phyloP scores from a whole-genome alignment of 2,888 invertebrate species.

The Rhyacophila evoluta region DNA sequence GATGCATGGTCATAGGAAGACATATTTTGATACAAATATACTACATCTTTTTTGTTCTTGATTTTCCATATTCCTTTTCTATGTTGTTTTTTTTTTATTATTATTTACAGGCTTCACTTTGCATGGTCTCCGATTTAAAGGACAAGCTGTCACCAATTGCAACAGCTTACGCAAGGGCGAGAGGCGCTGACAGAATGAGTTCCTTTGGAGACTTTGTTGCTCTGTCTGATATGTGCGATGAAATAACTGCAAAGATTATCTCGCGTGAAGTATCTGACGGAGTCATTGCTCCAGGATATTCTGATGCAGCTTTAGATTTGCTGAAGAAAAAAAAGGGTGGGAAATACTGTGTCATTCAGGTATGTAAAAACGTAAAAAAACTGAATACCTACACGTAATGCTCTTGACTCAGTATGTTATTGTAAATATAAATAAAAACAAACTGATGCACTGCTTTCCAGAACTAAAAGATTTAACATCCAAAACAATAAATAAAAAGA shows the following conservation, averaged over 20 bases:
- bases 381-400: too few species aligned
- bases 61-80: too few species aligned
- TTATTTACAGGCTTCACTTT: constrained; percentile 90
- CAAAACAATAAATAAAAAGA: too few species aligned
- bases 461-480: too few species aligned
- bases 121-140: constrained; percentile 91
- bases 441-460: too few species aligned
- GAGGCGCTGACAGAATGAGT: constrained; percentile 99
- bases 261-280: constrained; percentile 97
- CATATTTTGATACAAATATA: too few species aligned
- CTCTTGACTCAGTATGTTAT: too few species aligned
- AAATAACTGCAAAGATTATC: constrained; percentile 90
- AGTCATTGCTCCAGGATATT: constrained; percentile 95
- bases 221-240: constrained; percentile 92
- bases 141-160: constrained; percentile 84
- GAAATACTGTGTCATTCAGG: constrained; percentile 88
- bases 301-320: constrained; percentile 83
- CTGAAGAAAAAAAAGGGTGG: constrained; percentile 96
- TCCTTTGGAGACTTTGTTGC: constrained; percentile 99
- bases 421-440: too few species aligned
- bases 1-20: too few species aligned
- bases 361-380: constrained; percentile 57
- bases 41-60: too few species aligned
- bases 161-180: constrained; percentile 93
- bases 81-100: too few species aligned